phyloP scores from a whole-genome alignment of 2,888 invertebrate species.

The Hypena proboscidalis region DNA sequence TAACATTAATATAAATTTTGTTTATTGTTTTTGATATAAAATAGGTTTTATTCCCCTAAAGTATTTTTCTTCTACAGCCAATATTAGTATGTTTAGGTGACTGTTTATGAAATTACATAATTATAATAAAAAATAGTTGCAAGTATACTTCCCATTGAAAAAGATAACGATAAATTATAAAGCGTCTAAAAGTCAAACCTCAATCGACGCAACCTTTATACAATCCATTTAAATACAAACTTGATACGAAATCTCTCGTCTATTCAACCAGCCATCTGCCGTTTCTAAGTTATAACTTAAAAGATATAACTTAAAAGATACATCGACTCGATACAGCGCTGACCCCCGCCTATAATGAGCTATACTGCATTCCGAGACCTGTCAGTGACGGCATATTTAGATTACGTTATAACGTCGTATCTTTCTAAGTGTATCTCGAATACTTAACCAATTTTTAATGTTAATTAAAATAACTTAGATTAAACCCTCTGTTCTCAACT shows the following conservation, averaged over 20 bases:
- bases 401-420: slow-evolving; percentile 33
- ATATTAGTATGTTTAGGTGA: no score
- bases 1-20: not conserved
- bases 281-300: slow-evolving; percentile 7
- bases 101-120: no score
- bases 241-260: slow-evolving; percentile 4
- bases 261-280: slow-evolving; percentile 13
- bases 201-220: not conserved
- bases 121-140: no score
- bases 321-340: slow-evolving; percentile 19
- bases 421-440: slow-evolving; percentile 25
- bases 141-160: no score
- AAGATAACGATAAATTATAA: no score
- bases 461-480: slow-evolving; percentile 6
- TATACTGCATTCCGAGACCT: slow-evolving; percentile 33
- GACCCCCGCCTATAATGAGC: slow-evolving; percentile 40
- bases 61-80: no score
- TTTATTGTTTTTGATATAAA: not conserved
- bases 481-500: not conserved
- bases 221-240: slow-evolving; percentile 2
- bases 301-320: slow-evolving; percentile 13
- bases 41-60: no score
- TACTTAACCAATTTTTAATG: slow-evolving; percentile 17
- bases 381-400: slow-evolving; percentile 37
- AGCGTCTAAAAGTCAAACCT: not conserved